phyloP scores from a whole-genome alignment of 2,797 vertebrate species.

The Crypturellus tataupa region DNA sequence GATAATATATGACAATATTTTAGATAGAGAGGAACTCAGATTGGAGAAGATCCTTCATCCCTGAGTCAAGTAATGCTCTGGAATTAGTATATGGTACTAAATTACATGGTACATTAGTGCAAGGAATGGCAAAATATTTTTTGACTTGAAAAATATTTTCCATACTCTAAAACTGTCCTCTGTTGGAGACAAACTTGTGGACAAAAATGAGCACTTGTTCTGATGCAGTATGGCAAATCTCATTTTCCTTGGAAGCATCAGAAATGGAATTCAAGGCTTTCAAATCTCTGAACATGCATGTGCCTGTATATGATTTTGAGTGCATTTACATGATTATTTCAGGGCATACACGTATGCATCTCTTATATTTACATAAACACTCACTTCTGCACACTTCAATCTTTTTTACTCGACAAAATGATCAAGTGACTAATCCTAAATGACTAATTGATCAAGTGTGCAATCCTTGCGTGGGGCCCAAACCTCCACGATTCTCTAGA shows the following conservation, averaged over 20 bases:
- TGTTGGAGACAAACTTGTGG: not conserved
- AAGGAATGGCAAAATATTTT: not conserved
- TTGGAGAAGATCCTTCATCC: not conserved
- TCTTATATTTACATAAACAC: not conserved
- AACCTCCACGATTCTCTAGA: not conserved
- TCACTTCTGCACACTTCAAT: not conserved
- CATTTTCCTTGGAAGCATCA: not conserved
- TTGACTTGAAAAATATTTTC: not conserved
- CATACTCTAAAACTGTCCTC: not conserved
- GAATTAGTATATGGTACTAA: not conserved
- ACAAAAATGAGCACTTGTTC: not conserved
- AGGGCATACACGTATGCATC: fast-evolving
- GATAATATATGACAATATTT: not conserved
- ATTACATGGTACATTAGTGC: not conserved
- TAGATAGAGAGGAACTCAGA: not conserved
- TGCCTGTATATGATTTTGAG: not conserved
- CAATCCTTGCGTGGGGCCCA: not conserved
- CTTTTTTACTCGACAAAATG: not conserved
- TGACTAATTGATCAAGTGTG: not conserved
- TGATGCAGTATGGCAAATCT: not conserved
- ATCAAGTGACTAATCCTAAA: not conserved
- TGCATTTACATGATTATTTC: not conserved
- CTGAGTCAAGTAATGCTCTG: not conserved
- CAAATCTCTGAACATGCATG: not conserved
- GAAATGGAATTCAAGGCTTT: not conserved